Base-by-base conservation (phyloP, 2,888 invertebrate species). In the Imbricaverruca yamaguchii region DNA sequence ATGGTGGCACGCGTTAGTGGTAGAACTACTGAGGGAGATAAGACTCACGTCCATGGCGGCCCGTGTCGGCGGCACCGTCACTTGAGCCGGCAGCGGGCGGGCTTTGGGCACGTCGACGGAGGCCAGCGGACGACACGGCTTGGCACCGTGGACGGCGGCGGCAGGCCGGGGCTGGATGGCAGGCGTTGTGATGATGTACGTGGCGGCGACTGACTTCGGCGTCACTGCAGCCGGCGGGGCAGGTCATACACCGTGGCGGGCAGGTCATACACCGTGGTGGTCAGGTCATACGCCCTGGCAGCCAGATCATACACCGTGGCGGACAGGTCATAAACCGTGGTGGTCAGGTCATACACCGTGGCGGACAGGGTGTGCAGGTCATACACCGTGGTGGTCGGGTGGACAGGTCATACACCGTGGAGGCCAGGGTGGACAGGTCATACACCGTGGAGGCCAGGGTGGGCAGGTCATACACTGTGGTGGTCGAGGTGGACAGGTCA, bases 141-240 rank as follows among this genome's bases (percentile, higher is more conserved):
- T 9, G 18, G 21, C 53, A 10, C 55, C 21, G 69, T 1, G 15
- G 39, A 0, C 69, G 55, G 23, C 74, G 74, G 15, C 65, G 23
- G 61, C 53, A 55, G 74, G 74, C 8, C 74, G 74, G 9, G 74
- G 74, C 55, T 55, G 6, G 74, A 74, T 74, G 55, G 55, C 55
- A 21, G 74, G 21, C 55, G 74, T 55, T 9, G 74, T 55, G 53
- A 74, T 74, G 74, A 74, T 74, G 74, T 74, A 74, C 21, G 74
- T 74, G 53, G 74, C 23, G 53, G 74, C 23, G 25, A 23, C 23
- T 13, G 69, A 23, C 25, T 4, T 15, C 25, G 69, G 39, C 9
- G 69, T 13, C 12, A 69, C 69, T 69, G 69, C 67, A 11, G 67
- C 39, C 39, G 39, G 1, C 39, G 4, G 39, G 39, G 39, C 39